A percentile compares a stretch with the other conserved stretches of the same genome.
phyloP scores from a whole-genome alignment of 2,797 vertebrate genomes.

The Spea hammondii region DNA sequence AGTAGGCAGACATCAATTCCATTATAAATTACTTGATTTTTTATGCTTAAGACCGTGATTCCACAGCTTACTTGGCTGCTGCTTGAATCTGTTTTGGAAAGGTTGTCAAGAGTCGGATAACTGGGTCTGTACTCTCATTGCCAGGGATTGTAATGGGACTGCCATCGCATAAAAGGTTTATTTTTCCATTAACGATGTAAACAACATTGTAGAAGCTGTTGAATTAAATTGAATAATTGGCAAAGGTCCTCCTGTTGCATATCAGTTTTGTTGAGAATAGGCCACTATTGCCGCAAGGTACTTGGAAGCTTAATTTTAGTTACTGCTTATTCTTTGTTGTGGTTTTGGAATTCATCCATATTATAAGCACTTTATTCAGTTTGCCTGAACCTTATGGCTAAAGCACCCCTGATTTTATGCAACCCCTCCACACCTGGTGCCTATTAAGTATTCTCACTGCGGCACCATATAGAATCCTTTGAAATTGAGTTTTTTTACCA shows the following conservation, averaged over 20 bases:
- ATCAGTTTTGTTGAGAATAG: conserved; percentile 37
- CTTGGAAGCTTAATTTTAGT: background rate
- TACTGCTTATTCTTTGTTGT: background rate
- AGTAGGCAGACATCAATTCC: conserved; percentile 39
- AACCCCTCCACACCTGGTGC: conserved; percentile 30
- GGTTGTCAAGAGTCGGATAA: conserved; percentile 30
- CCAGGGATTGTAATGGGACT: conserved; percentile 37
- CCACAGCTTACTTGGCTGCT: conserved; percentile 41
- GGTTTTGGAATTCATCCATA: rapidly evolving
- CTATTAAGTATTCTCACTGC: conserved; percentile 73
- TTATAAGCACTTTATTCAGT: conserved; percentile 4
- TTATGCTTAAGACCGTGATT: conserved; percentile 22
- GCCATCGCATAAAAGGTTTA: conserved; percentile 44
- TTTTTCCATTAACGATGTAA: conserved; percentile 48
- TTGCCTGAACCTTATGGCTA: conserved; percentile 5
- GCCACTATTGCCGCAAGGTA: conserved; percentile 23
- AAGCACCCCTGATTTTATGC: conserved; percentile 46
- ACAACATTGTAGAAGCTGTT: conserved; percentile 41
- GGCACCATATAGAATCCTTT: conserved; percentile 67
- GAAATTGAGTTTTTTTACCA: conserved; percentile 71
- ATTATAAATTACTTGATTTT: conserved; percentile 47
- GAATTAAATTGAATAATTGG: conserved; percentile 42
- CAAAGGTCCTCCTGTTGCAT: conserved; percentile 23
- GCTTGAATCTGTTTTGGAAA: conserved; percentile 40
- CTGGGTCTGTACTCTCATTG: conserved; percentile 21